Evolutionary conservation across 2,888 invertebrate genomes (phyloP).

Genomic region (Spilarctia lutea): DNA sequence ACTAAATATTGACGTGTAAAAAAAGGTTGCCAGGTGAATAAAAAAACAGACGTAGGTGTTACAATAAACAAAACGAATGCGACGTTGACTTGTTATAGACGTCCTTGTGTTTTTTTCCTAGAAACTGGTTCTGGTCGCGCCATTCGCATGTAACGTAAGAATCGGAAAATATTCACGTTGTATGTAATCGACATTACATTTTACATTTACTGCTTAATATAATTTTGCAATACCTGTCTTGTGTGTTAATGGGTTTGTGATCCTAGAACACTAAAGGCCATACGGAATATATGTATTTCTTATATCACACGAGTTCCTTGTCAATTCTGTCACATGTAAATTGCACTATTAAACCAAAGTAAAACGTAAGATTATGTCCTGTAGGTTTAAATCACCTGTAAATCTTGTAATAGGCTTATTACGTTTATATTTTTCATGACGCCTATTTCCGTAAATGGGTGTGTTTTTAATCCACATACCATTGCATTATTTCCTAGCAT

Average conservation of each 20-base stretch:
- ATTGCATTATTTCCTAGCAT: neutral
- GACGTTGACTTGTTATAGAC: constrained; percentile 19
- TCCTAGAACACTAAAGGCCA: neutral
- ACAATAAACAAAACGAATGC: constrained; percentile 4
- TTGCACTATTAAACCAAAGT: neutral
- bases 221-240: constrained; percentile 5
- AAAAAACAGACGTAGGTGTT: neutral
- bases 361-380: neutral
- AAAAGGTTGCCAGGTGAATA: neutral
- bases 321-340: neutral
- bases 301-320: neutral
- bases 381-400: neutral
- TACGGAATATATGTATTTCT: no score
- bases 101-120: constrained; percentile 46
- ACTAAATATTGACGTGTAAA: neutral
- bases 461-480: neutral
- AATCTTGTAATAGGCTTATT: neutral
- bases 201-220: neutral
- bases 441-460: neutral
- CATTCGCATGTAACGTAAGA: constrained; percentile 5
- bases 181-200: constrained; percentile 7
- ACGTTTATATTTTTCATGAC: neutral
- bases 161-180: constrained; percentile 4
- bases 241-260: neutral
- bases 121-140: constrained; percentile 32